Conservation (phyloP, 2,888 invertebrate genomes). For the Clistopyga incitator region DNA sequence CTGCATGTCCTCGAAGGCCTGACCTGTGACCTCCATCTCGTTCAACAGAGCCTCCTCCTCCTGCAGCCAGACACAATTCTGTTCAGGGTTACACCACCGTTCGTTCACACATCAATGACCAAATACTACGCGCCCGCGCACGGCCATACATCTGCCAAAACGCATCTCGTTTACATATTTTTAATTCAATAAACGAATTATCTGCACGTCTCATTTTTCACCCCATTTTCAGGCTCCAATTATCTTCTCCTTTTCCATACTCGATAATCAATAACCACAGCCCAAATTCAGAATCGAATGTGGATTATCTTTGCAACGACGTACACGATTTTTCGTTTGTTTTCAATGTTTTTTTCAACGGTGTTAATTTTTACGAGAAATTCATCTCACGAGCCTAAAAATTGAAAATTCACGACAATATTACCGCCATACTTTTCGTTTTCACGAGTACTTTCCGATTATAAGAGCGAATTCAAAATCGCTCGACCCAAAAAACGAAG, state of each 20-base stretch:
- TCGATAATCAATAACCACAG: too few species aligned
- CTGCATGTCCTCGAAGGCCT: conserved; percentile 99
- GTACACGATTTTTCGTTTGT: too few species aligned
- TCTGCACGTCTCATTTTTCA: neutral
- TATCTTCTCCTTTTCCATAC: neutral
- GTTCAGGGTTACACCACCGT: conserved; percentile 82
- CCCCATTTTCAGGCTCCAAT: neutral
- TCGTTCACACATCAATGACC: conserved; percentile 73
- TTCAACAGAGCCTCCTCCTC: conserved; percentile 98
- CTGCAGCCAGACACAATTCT: conserved; percentile 85
- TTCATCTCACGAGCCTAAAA: too few species aligned
- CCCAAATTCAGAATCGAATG: neutral
- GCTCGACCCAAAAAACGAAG: too few species aligned
- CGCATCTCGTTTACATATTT: conserved; percentile 51
- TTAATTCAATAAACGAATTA: neutral
- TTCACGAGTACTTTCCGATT: too few species aligned
- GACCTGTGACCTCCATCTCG: conserved; percentile 99
- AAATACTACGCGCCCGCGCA: conserved; percentile 58
- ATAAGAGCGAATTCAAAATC: too few species aligned
- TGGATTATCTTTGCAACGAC: neutral
- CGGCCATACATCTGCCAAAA: conserved; percentile 55
- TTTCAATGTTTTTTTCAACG: too few species aligned
- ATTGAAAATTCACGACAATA: too few species aligned
- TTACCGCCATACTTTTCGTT: too few species aligned
- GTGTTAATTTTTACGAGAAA: too few species aligned